These are phyloP conservation scores for Chaetophractus vellerosus DNA, from an alignment of 2,797 vertebrate species.

Conservation along the genomic window DNA sequence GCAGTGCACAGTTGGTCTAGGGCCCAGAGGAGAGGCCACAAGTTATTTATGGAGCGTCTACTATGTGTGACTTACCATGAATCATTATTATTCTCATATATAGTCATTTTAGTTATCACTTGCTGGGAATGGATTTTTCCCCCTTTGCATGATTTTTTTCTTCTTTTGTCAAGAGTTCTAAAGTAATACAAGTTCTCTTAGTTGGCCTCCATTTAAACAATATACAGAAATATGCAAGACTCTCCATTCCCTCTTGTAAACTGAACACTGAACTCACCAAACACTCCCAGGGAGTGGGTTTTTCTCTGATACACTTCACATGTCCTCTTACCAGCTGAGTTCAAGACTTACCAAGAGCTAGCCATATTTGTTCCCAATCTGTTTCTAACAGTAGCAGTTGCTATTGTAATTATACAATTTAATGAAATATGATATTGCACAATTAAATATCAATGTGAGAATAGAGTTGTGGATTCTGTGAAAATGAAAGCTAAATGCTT, in stretches of 20 bases:
- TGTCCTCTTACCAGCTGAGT: background rate
- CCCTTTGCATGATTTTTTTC: background rate
- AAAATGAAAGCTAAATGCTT: background rate
- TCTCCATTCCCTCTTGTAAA: background rate
- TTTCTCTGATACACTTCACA: background rate
- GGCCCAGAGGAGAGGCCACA: background rate
- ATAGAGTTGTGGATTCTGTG: background rate
- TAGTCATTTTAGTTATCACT: background rate
- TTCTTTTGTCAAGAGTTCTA: background rate
- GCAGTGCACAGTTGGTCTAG: background rate
- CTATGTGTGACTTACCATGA: background rate
- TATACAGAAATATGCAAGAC: background rate
- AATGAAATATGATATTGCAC: constrained; percentile 17
- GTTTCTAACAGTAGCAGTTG: background rate
- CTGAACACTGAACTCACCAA: background rate
- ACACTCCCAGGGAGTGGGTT: background rate
- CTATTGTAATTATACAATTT: background rate
- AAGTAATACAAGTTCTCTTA: background rate
- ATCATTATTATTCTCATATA: background rate
- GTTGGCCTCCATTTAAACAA: background rate
- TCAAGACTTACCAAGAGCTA: background rate
- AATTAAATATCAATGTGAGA: background rate
- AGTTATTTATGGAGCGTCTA: background rate
- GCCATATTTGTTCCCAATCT: background rate
- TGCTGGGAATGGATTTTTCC: background rate